Conservation (phyloP, 92 coral and sea anemone species). For the Heliopora coerulea region DNA sequence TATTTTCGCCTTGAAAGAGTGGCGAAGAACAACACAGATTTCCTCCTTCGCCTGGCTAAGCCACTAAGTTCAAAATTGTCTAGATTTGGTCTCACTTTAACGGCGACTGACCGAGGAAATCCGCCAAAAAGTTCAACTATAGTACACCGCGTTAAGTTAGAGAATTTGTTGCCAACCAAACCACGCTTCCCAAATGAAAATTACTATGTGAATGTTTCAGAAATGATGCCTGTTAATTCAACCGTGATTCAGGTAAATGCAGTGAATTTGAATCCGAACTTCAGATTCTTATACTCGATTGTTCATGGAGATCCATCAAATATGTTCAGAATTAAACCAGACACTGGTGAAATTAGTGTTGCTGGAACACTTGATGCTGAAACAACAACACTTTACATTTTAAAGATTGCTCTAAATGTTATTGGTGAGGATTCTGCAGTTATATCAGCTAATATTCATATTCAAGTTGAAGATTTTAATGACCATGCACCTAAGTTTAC, state of each 20-base stretch:
- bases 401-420: slow-evolving; percentile 65
- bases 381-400: slow-evolving; percentile 56
- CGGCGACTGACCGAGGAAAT: slow-evolving; percentile 75
- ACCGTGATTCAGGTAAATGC: slow-evolving; percentile 74
- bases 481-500: slow-evolving; percentile 76
- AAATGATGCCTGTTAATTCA: slow-evolving; percentile 70
- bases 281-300: slow-evolving; percentile 58
- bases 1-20: slow-evolving; percentile 64
- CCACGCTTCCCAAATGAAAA: slow-evolving; percentile 59
- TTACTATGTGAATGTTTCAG: slow-evolving; percentile 71
- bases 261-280: slow-evolving; percentile 54
- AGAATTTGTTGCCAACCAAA: slow-evolving; percentile 60
- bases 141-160: slow-evolving; percentile 52
- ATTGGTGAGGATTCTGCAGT: slow-evolving; percentile 47
- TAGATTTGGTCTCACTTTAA: slow-evolving; percentile 63
- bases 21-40: slow-evolving; percentile 49
- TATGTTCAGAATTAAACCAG: slow-evolving; percentile 61
- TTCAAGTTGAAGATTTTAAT: slow-evolving; percentile 79
- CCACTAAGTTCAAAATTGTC: slow-evolving; percentile 70
- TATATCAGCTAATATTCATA: slow-evolving; percentile 59
- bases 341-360: slow-evolving; percentile 74
- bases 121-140: slow-evolving; percentile 70
- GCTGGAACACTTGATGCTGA: slow-evolving; percentile 66
- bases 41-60: slow-evolving; percentile 54
- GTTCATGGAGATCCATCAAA: slow-evolving; percentile 58